Evolutionary conservation across 53 echinoderm and acorn worm genomes (phyloP).

Genomic region (Apostichopus leukothele): DNA sequence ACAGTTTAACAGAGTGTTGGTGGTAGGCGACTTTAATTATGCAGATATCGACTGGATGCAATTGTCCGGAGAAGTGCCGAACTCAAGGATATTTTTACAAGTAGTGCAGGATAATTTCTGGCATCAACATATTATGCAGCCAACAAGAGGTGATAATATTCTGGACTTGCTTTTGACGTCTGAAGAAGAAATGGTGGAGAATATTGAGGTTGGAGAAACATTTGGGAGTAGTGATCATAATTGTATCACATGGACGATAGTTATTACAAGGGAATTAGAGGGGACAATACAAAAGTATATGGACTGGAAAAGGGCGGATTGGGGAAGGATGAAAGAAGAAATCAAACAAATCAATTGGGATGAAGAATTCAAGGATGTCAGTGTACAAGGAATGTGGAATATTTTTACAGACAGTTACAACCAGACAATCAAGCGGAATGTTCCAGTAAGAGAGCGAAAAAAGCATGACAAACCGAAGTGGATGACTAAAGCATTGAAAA

Average conservation of each 20-base stretch:
- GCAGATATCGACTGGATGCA: slow-evolving; percentile 15
- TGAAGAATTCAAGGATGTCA: no score
- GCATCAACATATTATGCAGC: slow-evolving; percentile 16
- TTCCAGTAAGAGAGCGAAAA: slow-evolving; percentile 7
- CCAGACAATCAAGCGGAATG: neutral
- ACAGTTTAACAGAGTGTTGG: neutral
- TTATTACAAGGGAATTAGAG: neutral
- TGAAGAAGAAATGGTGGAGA: neutral
- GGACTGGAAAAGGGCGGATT: neutral
- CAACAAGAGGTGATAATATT: slow-evolving; percentile 9
- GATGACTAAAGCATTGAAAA: slow-evolving; percentile 17
- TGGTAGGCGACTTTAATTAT: slow-evolving; percentile 16
- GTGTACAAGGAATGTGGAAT: slow-evolving; percentile 9
- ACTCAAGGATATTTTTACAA: slow-evolving; percentile 20
- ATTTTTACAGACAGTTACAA: neutral
- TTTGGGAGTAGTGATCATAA: neutral
- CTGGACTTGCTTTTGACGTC: neutral
- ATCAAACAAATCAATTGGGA: neutral
- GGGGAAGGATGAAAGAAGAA: neutral
- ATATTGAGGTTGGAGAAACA: neutral
- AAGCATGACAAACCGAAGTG: neutral
- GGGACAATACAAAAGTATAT: no score
- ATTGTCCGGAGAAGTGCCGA: neutral
- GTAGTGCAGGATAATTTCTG: slow-evolving; percentile 15
- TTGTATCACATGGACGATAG: neutral